These are phyloP conservation scores for Anguilla megastoma DNA, from an alignment of 2,797 vertebrate species.

Conservation along the genomic window DNA sequence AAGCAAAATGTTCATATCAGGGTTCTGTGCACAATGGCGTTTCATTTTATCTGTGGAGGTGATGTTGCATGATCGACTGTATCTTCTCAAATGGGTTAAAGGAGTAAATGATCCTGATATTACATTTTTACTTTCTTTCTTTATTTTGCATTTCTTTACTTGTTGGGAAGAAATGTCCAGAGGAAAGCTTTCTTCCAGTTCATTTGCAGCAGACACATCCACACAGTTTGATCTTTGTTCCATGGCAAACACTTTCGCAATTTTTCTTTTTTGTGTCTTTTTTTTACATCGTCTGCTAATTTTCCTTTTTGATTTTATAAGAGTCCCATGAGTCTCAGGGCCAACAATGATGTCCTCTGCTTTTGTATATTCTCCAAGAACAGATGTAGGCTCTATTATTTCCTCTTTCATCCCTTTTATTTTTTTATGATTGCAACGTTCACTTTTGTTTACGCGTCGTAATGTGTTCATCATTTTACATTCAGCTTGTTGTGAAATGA, in stretches of 20 bases:
- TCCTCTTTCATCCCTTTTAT: neutral
- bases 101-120: neutral
- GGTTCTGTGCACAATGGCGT: neutral
- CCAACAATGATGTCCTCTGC: neutral
- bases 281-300: neutral
- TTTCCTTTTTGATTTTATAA: neutral
- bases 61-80: neutral
- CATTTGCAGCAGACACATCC: neutral
- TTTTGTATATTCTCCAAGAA: neutral
- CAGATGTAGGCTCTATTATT: neutral
- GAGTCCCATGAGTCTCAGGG: neutral
- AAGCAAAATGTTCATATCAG: neutral
- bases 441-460: neutral
- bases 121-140: conserved; percentile 9
- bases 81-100: neutral
- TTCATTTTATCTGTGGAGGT: neutral
- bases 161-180: neutral
- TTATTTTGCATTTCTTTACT: neutral
- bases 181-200: neutral
- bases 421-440: neutral
- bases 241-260: neutral
- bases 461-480: neutral
- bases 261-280: neutral
- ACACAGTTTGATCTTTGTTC: neutral
- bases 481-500: neutral